Evolutionary conservation across 2,888 invertebrate species (phyloP), one percentile per base, ranked within the genome.

Genomic region (Tachystola acroxantha): DNA sequence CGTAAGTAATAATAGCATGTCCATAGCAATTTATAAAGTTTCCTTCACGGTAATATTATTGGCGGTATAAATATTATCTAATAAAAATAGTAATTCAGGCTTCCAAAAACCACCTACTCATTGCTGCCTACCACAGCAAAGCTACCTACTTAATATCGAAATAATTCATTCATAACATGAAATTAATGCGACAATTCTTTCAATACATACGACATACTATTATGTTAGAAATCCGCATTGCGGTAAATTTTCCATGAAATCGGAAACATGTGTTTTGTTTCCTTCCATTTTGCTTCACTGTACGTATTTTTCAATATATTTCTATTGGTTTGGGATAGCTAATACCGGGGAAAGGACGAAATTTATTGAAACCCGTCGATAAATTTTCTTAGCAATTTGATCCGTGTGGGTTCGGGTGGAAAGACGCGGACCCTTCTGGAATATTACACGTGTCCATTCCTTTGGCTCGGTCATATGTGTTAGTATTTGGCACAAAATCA

Each of bases 191-290:
- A 12, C 13, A 28, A 13, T 4, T 12, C 7, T 28, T 28, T 28
- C 28, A 28, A 9, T 12, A 16, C 3, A 16, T 6, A 16, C 16
- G 16, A 3, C 3, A n/a, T 24, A 2, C n/a, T 24, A n/a, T n/a
- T 24, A 24, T n/a, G 24, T 24, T n/a, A n/a, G n/a, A 24, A 24
- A 4, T 26, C 50, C 48, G 52, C 52, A 53, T 31, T 53, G 52
- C 52, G 46, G 48, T 30, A 16, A 32, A 25, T 16, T 28, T 48
- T 46, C 50, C 34, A 39, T 36, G 49, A 13, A 28, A 28, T 30
- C 9, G 10, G 24, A 10, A 37, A 20, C 25, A 25, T 10, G 16
- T 11, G 32, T 9, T 22, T 7, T 19, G 13, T 32, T 32, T 22
- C 27, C 27, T 6, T 24, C 24, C 9, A 4, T 4, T 32, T 32